phyloP scores from a whole-genome alignment of 2,888 invertebrate genomes.

The Chrysodeixis includens region DNA sequence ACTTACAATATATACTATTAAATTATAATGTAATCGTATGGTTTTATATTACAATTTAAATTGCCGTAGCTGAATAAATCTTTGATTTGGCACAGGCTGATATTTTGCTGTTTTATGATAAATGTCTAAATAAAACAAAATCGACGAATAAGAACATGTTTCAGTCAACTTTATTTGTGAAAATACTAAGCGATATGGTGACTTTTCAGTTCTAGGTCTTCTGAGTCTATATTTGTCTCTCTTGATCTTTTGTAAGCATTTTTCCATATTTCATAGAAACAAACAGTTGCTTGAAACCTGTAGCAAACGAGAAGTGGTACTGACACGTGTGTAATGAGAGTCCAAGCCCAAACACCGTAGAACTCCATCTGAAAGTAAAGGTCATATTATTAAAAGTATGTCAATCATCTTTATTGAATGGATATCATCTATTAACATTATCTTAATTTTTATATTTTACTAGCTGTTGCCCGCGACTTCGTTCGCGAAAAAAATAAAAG shows the following conservation, averaged over 20 bases:
- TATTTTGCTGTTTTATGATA: no score
- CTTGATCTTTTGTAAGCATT: slow-evolving; percentile 91
- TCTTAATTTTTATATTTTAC: background rate
- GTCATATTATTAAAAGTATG: no score
- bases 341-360: slow-evolving; percentile 93
- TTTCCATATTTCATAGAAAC: slow-evolving; percentile 94
- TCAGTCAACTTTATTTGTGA: slow-evolving; percentile 19
- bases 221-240: slow-evolving; percentile 61
- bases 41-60: no score
- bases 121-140: background rate
- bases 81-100: no score
- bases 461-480: no score
- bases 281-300: slow-evolving; percentile 93
- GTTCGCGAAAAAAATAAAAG: no score
- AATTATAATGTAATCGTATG: no score
- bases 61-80: no score
- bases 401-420: no score
- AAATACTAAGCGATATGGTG: slow-evolving; percentile 72
- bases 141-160: background rate
- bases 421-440: no score
- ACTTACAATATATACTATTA: no score
- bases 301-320: slow-evolving; percentile 92
- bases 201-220: slow-evolving; percentile 82
- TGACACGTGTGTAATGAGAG: slow-evolving; percentile 92
- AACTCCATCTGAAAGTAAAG: slow-evolving; percentile 86